Percentiles rank a stretch among this genome's conserved stretches.
These are phyloP conservation scores for Troides helena DNA, from an alignment of 2,888 invertebrate species.

Conservation along the genomic window DNA sequence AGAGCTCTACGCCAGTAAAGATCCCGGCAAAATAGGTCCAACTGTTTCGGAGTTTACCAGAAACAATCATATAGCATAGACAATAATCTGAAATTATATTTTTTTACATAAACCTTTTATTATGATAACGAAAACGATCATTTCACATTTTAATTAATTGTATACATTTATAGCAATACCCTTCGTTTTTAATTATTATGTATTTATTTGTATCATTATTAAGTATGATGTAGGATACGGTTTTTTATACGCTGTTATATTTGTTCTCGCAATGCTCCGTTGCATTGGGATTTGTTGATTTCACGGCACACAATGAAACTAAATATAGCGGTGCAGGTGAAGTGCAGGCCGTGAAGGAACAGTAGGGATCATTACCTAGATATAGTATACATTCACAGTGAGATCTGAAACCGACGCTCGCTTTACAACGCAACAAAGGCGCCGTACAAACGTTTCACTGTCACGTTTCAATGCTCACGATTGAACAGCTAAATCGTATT, in stretches of 20 bases:
- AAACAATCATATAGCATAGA: too few relatives aligned
- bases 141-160: too few relatives aligned
- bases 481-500: constrained; percentile 29
- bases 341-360: constrained; percentile 55
- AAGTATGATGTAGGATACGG: too few relatives aligned
- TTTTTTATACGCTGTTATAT: constrained; percentile 4
- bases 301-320: constrained; percentile 71
- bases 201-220: too few relatives aligned
- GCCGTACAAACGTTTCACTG: constrained; percentile 22
- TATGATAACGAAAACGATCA: too few relatives aligned
- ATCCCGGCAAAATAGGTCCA: too few relatives aligned
- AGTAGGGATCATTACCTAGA: constrained; percentile 40
- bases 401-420: constrained; percentile 1
- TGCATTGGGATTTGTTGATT: constrained; percentile 50
- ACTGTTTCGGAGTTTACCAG: too few relatives aligned
- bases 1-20: too few relatives aligned
- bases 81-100: too few relatives aligned
- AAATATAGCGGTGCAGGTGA: constrained; percentile 71
- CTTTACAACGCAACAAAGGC: constrained; percentile 26
- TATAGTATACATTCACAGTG: constrained; percentile 27
- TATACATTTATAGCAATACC: too few relatives aligned
- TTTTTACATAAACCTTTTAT: too few relatives aligned
- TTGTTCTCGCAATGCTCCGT: constrained; percentile 36
- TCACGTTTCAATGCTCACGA: background rate
- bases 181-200: too few relatives aligned